phyloP scores from a whole-genome alignment of 2,888 invertebrate genomes.

The Lumbricus terrestris region DNA sequence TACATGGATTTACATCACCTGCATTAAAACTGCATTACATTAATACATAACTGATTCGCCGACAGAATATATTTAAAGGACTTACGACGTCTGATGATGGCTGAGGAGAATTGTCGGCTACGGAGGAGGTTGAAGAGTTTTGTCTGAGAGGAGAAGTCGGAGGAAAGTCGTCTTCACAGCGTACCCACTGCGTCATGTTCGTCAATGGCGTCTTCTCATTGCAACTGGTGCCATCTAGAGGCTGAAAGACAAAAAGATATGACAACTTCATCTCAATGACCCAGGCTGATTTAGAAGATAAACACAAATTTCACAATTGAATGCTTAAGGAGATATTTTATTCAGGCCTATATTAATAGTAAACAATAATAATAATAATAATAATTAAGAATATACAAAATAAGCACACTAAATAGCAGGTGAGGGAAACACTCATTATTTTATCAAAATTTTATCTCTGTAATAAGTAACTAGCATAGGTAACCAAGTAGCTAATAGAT shows the following conservation, averaged over 20 bases:
- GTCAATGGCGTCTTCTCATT: neutral
- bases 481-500: neutral
- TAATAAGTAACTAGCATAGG: neutral
- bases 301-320: neutral
- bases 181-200: neutral
- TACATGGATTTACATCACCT: too few relatives aligned
- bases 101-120: neutral
- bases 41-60: neutral
- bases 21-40: too few relatives aligned
- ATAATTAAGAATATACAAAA: neutral
- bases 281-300: neutral
- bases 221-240: neutral
- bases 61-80: neutral
- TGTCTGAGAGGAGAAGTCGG: neutral
- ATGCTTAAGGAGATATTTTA: neutral
- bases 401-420: neutral
- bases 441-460: neutral
- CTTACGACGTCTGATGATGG: neutral
- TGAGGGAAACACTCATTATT: neutral
- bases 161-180: neutral
- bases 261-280: neutral
- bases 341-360: too few relatives aligned
- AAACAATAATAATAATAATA: too few relatives aligned
- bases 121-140: neutral
- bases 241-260: neutral